Base-by-base conservation (phyloP, 2,797 vertebrate genomes). In the Chiroxiphia lanceolata region DNA sequence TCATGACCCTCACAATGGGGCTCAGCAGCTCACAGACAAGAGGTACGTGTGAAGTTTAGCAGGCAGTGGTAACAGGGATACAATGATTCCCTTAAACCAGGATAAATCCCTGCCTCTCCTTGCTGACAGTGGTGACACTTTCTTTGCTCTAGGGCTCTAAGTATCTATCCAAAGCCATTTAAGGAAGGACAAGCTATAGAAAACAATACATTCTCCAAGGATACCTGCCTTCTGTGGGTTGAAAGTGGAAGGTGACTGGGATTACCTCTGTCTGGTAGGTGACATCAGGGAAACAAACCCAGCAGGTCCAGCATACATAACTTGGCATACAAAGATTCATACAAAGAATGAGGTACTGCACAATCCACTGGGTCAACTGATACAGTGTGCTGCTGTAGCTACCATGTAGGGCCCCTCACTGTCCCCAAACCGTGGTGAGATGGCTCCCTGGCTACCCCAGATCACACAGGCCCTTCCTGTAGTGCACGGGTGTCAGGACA, bases 191-290 rank as follows among this genome's bases (percentile, higher is more conserved):
- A 77, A 67, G 23, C 21, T 3, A 0, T 27, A 53, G 38, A 56
- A 86, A 51, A 4, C 6, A 10, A 17, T 68, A 5, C 0, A 0
- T 33, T 18, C 8, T 56, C 20, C 9, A 6, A 60, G 18, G 26
- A 42, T 22, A 22, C 22, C 15, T 75, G 22, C 29, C 18, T 83
- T 64, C 40, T 31, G 40, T 40, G 69, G 15, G 27, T 80, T 77
- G 60, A 53, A 72, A 27, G 47, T 53, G 19, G 20, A 40, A 61
- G 27, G n/a, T 51, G 50, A 23, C 33, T 44, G 33, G 60, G 16
- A 29, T 33, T 36, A 53, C 16, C 16, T 34, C 19, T 75, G 23
- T n/a, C 33, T 53, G 72, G 20, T 40, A 51, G 17, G 15, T 57
- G 44, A 19, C 40, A n/a, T 51, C 38, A 26, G 22, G 48, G 45